Conservation (phyloP, 92 coral and sea anemone genomes). For the Isaurus tuberculatus region DNA sequence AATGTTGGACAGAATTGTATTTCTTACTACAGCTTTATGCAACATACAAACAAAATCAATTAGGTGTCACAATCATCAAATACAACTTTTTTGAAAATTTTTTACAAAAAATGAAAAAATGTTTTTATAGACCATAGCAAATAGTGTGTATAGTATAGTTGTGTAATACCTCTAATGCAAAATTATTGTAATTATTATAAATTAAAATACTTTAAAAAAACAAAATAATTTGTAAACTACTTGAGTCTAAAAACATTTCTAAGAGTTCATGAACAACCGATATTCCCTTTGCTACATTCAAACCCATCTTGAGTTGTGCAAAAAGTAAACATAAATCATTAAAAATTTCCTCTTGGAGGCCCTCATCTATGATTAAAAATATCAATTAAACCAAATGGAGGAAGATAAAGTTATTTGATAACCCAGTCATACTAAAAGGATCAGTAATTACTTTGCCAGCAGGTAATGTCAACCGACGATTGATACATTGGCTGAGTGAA, state of each 20-base stretch:
- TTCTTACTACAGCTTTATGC: slow-evolving; percentile 58
- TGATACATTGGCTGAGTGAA: too few relatives aligned
- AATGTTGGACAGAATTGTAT: slow-evolving; percentile 67
- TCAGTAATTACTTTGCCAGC: neutral
- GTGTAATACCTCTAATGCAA: neutral
- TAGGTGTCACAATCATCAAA: neutral
- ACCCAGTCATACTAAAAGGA: neutral
- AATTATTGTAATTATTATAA: neutral
- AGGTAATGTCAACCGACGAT: slow-evolving; percentile 54
- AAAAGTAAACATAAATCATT: slow-evolving; percentile 5
- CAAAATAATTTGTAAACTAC: neutral
- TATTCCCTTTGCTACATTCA: neutral
- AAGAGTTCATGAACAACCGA: neutral
- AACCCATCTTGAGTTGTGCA: neutral
- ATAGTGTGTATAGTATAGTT: neutral
- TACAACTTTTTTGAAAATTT: too few relatives aligned
- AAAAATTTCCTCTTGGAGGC: neutral
- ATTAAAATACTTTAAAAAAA: too few relatives aligned
- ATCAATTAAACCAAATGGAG: neutral
- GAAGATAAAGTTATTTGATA: slow-evolving; percentile 10
- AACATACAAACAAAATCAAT: slow-evolving; percentile 55
- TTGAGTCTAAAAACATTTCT: neutral
- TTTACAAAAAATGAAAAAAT: neutral
- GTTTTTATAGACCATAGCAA: neutral
- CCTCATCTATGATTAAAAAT: neutral